Conservation (phyloP, 2,888 invertebrate genomes). For the Cephus pulcher region DNA sequence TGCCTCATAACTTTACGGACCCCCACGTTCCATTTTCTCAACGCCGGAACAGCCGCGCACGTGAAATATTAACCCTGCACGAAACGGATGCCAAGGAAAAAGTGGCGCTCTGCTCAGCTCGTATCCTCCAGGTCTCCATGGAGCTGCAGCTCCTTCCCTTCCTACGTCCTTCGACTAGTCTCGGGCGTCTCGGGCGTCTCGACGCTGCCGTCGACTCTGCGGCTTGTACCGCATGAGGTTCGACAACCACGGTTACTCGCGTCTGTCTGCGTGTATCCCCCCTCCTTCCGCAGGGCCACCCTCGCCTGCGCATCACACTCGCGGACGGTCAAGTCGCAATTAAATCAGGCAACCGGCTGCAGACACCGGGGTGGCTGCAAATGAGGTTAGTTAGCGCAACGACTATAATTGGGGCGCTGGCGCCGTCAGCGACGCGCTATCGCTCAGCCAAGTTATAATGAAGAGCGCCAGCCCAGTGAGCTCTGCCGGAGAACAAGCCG, state of each 20-base stretch:
- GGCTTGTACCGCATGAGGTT: background rate
- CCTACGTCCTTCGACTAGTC: background rate
- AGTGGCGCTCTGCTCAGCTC: background rate
- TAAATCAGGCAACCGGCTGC: conserved; percentile 46
- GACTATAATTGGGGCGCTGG: conserved; percentile 55
- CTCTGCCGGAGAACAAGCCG: background rate
- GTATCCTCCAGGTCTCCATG: background rate
- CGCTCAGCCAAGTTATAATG: conserved; percentile 56
- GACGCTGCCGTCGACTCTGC: background rate
- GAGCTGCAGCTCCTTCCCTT: background rate
- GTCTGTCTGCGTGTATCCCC: background rate
- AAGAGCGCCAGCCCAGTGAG: conserved; percentile 31
- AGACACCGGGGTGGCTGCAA: conserved; percentile 43
- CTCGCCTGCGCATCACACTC: background rate
- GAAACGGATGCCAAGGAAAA: conserved; percentile 43
- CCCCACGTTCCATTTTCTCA: conserved; percentile 58
- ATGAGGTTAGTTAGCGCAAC: conserved; percentile 62
- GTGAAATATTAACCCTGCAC: conserved; percentile 60
- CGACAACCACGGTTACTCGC: background rate
- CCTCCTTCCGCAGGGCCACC: too few relatives aligned
- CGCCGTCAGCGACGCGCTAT: conserved; percentile 35
- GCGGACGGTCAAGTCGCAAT: conserved; percentile 48
- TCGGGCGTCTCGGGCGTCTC: background rate
- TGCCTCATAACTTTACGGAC: conserved; percentile 56
- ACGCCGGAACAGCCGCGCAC: conserved; percentile 59